Evolutionary conservation across 2,888 invertebrate genomes (phyloP).

Genomic region (Disparrhopalites patrizii): DNA sequence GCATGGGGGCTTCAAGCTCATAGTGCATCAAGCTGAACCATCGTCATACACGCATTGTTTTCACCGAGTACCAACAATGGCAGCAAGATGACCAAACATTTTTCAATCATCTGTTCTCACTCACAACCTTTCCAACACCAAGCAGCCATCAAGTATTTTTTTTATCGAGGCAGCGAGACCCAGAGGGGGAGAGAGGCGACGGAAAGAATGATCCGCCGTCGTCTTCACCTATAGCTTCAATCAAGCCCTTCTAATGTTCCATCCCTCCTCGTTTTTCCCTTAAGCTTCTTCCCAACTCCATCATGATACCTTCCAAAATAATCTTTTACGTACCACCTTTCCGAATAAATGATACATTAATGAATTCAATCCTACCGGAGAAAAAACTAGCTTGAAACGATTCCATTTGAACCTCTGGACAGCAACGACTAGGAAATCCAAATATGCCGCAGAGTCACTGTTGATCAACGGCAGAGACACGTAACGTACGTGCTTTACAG

Average conservation of each 20-base stretch:
- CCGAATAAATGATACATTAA: too few relatives aligned
- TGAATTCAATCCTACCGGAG: too few relatives aligned
- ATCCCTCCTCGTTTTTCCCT: neutral
- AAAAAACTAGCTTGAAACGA: too few relatives aligned
- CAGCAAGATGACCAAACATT: conserved; percentile 48
- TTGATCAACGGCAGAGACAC: too few relatives aligned
- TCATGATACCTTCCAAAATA: too few relatives aligned
- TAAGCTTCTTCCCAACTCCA: too few relatives aligned
- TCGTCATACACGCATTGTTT: conserved; percentile 48
- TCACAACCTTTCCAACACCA: conserved; percentile 23
- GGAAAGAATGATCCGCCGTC: conserved; percentile 12
- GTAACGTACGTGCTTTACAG: too few relatives aligned
- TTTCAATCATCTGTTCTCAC: conserved; percentile 35
- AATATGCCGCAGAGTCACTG: too few relatives aligned
- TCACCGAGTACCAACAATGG: conserved; percentile 48
- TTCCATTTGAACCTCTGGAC: too few relatives aligned
- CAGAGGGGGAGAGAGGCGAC: neutral
- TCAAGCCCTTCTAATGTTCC: neutral
- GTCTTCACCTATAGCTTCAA: neutral
- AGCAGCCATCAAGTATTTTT: conserved; percentile 13
- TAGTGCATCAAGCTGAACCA: conserved; percentile 48
- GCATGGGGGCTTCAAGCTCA: conserved; percentile 38
- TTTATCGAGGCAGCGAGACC: too few relatives aligned
- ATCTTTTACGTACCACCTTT: too few relatives aligned
- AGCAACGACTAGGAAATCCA: too few relatives aligned